Evolutionary conservation across 2,797 vertebrate genomes (phyloP).

Genomic region (Sebastes trivittatus): DNA sequence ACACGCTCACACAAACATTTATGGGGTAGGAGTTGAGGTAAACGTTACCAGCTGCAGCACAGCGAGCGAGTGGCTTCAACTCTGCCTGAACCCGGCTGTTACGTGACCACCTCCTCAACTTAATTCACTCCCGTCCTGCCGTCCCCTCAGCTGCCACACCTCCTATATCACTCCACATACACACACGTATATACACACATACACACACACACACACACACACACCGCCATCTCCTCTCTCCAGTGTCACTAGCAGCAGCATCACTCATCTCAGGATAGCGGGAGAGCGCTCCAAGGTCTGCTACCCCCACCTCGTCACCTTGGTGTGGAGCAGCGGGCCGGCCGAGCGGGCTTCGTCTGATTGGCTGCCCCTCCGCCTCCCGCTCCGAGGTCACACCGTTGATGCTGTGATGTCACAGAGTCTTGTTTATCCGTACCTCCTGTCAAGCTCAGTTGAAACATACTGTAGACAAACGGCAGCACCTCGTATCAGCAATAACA

Average conservation of each 20-base stretch:
- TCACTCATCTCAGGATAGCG: conserved; percentile 49
- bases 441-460: conserved; percentile 16
- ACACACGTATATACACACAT: neutral
- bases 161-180: conserved; percentile 33
- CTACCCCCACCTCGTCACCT: conserved; percentile 46
- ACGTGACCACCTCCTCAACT: conserved; percentile 77
- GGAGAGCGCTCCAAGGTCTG: conserved; percentile 44
- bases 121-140: conserved; percentile 74
- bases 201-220: neutral
- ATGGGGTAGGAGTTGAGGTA: conserved; percentile 72
- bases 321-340: conserved; percentile 27
- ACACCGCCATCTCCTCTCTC: conserved; percentile 8
- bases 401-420: conserved; percentile 44
- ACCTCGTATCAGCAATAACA: neutral
- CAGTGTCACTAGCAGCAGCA: conserved; percentile 39
- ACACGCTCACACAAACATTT: conserved; percentile 36
- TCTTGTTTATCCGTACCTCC: conserved; percentile 34
- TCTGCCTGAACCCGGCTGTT: conserved; percentile 79
- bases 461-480: neutral
- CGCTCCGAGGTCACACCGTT: conserved; percentile 21
- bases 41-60: conserved; percentile 82
- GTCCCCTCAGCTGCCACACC: conserved; percentile 39
- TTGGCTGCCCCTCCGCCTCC: conserved; percentile 40
- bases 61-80: conserved; percentile 76
- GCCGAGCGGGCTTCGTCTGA: conserved; percentile 9